Evolutionary conservation across 2,113 vertebrate genomes (phyloP).

Genomic region (Carassius carassius): DNA sequence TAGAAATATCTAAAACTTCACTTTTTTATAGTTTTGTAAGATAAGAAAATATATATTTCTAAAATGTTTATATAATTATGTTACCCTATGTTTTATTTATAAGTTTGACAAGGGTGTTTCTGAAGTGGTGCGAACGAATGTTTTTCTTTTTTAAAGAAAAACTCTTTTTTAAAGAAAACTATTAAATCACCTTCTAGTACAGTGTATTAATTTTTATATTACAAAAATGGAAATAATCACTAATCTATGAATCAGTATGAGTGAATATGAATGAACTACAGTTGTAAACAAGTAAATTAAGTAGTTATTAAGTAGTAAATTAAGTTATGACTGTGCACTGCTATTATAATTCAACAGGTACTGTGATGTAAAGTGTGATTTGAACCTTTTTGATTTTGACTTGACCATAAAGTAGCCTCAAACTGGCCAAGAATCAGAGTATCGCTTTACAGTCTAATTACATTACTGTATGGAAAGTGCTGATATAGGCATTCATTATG

Average conservation of each 20-base stretch:
- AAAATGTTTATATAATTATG: too few relatives aligned
- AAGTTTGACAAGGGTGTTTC: not conserved
- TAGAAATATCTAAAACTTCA: too few relatives aligned
- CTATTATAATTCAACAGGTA: not conserved
- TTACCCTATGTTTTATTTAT: too few relatives aligned
- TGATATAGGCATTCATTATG: conserved; percentile 46
- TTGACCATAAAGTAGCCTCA: not conserved
- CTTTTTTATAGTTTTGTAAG: too few relatives aligned
- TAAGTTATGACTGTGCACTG: too few relatives aligned
- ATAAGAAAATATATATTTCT: too few relatives aligned
- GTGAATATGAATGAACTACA: not conserved
- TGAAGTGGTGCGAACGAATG: too few relatives aligned
- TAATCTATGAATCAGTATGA: not conserved
- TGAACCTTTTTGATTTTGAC: conserved; percentile 3
- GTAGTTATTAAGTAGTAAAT: not conserved
- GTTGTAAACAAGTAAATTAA: not conserved
- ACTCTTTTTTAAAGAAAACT: too few relatives aligned
- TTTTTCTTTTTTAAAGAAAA: too few relatives aligned
- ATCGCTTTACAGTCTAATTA: conserved; percentile 31
- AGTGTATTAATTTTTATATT: not conserved
- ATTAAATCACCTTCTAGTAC: not conserved
- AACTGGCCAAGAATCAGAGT: not conserved
- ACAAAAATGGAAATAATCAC: not conserved
- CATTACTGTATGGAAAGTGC: conserved; percentile 30
- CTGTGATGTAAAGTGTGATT: not conserved